Percentiles rank a stretch among this genome's conserved stretches.
Conservation (phyloP, 2,113 vertebrate species). For the Cichladusa arquata region DNA sequence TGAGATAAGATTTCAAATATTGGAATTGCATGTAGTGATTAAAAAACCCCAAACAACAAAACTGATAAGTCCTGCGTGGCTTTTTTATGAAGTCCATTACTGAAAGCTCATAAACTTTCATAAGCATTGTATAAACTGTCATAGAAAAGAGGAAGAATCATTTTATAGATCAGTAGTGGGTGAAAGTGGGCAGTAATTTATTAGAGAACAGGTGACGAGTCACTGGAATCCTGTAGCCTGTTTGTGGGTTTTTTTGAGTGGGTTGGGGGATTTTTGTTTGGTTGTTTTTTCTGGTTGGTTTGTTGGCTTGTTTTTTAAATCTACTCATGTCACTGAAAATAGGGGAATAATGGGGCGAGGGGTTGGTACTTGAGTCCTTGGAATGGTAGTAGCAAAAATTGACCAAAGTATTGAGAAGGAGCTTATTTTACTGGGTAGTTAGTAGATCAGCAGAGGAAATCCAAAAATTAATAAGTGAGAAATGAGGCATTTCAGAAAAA, state of each 20-base stretch:
- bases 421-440: neutral
- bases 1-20: neutral
- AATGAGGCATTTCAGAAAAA: neutral
- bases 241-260: fast-evolving
- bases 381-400: neutral
- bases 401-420: neutral
- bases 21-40: neutral
- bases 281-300: neutral
- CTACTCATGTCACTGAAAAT: neutral
- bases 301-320: neutral
- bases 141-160: neutral
- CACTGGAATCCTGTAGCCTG: neutral
- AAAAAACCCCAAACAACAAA: neutral
- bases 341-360: neutral
- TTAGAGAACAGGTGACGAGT: neutral
- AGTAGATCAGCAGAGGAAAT: neutral
- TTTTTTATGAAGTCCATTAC: neutral
- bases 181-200: neutral
- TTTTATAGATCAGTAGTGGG: neutral
- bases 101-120: neutral
- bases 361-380: neutral
- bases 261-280: neutral
- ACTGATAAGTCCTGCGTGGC: neutral
- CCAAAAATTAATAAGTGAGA: neutral
- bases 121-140: neutral